Conservation (phyloP, 2,113 vertebrate species). For the Stigmatopora argus region DNA sequence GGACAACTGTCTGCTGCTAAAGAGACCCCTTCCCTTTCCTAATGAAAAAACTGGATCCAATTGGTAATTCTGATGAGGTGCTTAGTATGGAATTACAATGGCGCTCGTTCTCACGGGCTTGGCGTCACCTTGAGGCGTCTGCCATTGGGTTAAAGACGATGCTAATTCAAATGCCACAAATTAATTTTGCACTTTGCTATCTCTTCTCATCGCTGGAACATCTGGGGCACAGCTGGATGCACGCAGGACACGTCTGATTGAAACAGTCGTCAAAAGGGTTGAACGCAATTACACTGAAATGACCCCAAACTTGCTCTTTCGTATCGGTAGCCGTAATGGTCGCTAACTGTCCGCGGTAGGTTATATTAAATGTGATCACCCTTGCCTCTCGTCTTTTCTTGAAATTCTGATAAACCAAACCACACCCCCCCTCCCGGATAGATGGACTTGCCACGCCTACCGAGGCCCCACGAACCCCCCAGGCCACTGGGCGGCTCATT, state of each 20-base stretch:
- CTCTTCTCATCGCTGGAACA: conserved; percentile 94
- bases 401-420: conserved; percentile 34
- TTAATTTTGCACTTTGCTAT: conserved; percentile 94
- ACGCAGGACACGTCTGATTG: conserved; percentile 73
- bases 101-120: conserved; percentile 74
- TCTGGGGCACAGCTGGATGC: conserved; percentile 73
- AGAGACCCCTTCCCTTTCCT: conserved; percentile 48
- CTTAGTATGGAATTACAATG: conserved; percentile 86
- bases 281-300: conserved; percentile 83
- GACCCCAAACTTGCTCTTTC: conserved; percentile 84
- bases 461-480: conserved; percentile 54
- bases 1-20: conserved; percentile 21
- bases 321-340: conserved; percentile 75
- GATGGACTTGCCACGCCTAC: conserved; percentile 48
- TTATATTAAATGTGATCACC: conserved; percentile 35
- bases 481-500: conserved; percentile 61
- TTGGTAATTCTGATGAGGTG: conserved; percentile 90
- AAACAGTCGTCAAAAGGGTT: conserved; percentile 83
- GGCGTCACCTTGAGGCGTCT: conserved; percentile 93
- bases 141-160: conserved; percentile 97
- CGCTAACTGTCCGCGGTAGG: conserved; percentile 7
- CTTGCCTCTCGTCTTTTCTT: conserved; percentile 28
- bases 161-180: conserved; percentile 97
- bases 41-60: conserved; percentile 80
- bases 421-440: conserved; percentile 9